Evolutionary conservation across 2,888 invertebrate species (phyloP).

Genomic region (Tetheella fluctuosa): DNA sequence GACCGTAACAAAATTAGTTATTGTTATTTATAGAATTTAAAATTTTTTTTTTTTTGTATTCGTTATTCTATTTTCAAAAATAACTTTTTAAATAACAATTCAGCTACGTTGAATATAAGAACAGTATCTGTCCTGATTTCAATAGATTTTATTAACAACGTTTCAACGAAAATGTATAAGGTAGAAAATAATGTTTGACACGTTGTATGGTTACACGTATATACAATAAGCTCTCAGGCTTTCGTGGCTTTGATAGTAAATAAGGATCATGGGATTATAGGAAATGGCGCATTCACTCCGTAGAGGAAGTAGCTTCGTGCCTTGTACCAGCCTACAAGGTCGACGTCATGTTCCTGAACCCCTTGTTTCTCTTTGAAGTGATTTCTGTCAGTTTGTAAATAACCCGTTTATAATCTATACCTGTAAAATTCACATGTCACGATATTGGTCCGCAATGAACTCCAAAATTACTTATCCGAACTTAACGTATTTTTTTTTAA

Average conservation of each 20-base stretch:
- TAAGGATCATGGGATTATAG: constrained; percentile 75
- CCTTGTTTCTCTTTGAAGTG: neutral
- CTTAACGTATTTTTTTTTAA: no score
- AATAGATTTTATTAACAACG: neutral
- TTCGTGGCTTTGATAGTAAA: constrained; percentile 63
- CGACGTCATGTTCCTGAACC: neutral
- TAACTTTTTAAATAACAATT: no score
- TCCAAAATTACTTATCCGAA: no score
- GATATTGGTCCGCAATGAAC: no score
- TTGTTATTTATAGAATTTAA: no score
- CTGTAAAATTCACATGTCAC: no score
- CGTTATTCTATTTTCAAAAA: no score
- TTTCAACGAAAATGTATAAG: neutral
- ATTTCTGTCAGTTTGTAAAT: neutral
- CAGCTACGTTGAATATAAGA: no score
- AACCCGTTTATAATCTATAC: no score
- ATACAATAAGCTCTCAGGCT: constrained; percentile 46
- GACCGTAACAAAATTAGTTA: no score
- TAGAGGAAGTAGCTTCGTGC: constrained; percentile 55
- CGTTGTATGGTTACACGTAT: constrained; percentile 35
- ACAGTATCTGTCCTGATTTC: no score
- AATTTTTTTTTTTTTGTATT: no score
- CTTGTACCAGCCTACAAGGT: constrained; percentile 13
- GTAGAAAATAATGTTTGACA: constrained; percentile 34
- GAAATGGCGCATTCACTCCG: constrained; percentile 63